Evolutionary conservation across 1,140 invertebrate genomes (phyloP).

Genomic region (Listronotus bonariensis): DNA sequence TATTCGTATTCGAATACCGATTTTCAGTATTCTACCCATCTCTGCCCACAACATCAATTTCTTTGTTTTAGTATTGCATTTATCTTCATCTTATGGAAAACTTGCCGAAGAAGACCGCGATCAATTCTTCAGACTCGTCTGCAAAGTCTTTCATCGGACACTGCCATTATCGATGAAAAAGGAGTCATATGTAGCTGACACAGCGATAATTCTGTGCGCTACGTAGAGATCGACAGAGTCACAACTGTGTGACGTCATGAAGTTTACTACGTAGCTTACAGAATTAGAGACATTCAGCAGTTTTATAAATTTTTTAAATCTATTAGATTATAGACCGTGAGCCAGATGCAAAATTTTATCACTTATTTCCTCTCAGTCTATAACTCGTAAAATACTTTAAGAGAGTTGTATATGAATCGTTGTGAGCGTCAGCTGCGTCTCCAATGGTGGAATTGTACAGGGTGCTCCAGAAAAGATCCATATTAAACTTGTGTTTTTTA

Average conservation of each 20-base stretch:
- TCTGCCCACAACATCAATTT: slow-evolving; percentile 15
- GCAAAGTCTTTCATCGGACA: slow-evolving; percentile 75
- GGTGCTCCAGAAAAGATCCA: too few species aligned
- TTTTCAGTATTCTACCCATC: too few species aligned
- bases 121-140: slow-evolving; percentile 76
- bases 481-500: too few species aligned
- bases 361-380: too few species aligned
- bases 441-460: too few species aligned
- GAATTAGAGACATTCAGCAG: slow-evolving; percentile 41
- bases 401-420: too few species aligned
- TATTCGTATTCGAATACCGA: too few species aligned
- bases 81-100: slow-evolving; percentile 59
- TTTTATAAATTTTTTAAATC: slow-evolving; percentile 2
- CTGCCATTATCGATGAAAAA: slow-evolving; percentile 79
- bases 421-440: too few species aligned
- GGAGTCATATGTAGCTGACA: slow-evolving; percentile 88
- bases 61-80: slow-evolving; percentile 37
- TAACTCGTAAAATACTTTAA: too few species aligned
- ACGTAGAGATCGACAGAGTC: slow-evolving; percentile 85
- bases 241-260: slow-evolving; percentile 76
- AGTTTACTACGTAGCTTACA: slow-evolving; percentile 43
- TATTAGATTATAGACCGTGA: too few species aligned
- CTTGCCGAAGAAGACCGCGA: slow-evolving; percentile 64
- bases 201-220: slow-evolving; percentile 89
- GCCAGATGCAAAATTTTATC: too few species aligned